A percentile compares a stretch with the other conserved stretches of the same genome.
Conservation (phyloP, 2,797 vertebrate species). For the Antennarius maculatus region DNA sequence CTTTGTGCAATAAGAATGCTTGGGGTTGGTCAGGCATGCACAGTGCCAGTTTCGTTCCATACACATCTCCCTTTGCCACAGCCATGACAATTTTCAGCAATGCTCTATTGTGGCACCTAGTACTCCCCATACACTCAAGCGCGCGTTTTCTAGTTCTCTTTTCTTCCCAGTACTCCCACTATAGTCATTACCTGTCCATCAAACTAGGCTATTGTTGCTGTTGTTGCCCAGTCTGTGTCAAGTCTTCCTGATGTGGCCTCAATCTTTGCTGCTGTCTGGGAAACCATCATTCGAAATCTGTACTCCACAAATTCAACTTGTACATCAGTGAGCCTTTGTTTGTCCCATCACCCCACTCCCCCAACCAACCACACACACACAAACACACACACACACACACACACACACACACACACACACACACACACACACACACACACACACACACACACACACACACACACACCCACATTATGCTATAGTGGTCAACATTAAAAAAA, state of each 20-base stretch:
- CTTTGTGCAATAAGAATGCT: conserved; percentile 14
- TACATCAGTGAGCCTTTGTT: conserved; percentile 4
- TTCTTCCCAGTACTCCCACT: conserved; percentile 8
- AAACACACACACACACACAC: too few species aligned
- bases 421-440: too few species aligned
- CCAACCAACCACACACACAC: too few species aligned
- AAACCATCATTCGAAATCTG: conserved; percentile 25
- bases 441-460: too few species aligned
- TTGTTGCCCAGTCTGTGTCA: conserved; percentile 19
- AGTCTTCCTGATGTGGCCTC: conserved; percentile 18
- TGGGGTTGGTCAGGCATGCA: conserved; percentile 11
- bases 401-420: too few species aligned
- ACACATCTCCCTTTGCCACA: neutral
- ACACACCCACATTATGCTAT: conserved; percentile 3
- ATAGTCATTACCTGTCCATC: conserved; percentile 22
- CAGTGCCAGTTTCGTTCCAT: conserved; percentile 3
- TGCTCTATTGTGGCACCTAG: conserved; percentile 33
- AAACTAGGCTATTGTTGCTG: conserved; percentile 22
- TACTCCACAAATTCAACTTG: conserved; percentile 10
- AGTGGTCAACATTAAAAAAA: conserved; percentile 40
- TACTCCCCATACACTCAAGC: conserved; percentile 28
- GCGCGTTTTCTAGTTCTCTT: conserved; percentile 18
- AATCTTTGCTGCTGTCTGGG: conserved; percentile 20
- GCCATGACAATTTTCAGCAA: conserved; percentile 25
- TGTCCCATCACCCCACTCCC: conserved; percentile 7